phyloP scores from a whole-genome alignment of 2,113 vertebrate species.

The Gymnorhina tibicen region DNA sequence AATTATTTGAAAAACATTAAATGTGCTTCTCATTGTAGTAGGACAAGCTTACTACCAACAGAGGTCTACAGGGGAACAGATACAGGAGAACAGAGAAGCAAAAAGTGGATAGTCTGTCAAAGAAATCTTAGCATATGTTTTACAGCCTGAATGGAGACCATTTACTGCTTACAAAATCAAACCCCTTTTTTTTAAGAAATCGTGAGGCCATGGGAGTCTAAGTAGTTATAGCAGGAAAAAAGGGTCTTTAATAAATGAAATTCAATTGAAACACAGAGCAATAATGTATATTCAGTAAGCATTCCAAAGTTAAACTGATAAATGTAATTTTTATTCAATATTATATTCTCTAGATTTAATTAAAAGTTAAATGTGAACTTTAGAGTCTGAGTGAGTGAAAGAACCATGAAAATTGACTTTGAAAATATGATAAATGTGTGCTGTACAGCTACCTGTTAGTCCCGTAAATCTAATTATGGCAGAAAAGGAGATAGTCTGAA shows the following conservation, averaged over 20 bases:
- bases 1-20: background rate
- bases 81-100: background rate
- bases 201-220: background rate
- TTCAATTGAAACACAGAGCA: background rate
- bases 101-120: background rate
- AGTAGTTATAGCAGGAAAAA: background rate
- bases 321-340: slow-evolving; percentile 33
- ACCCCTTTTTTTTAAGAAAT: background rate
- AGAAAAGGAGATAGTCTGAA: background rate
- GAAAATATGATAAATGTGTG: slow-evolving; percentile 10
- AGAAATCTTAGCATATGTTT: background rate
- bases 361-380: slow-evolving; percentile 58
- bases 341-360: slow-evolving; percentile 49
- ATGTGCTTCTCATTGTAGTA: background rate
- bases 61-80: background rate
- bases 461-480: slow-evolving; percentile 17
- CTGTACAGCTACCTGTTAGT: slow-evolving; percentile 3
- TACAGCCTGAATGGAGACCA: background rate
- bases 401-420: background rate
- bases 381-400: slow-evolving; percentile 11
- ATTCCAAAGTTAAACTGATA: slow-evolving; percentile 47
- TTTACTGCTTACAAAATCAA: background rate
- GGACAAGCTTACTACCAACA: background rate
- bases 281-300: slow-evolving; percentile 12
- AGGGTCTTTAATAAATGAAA: background rate